A percentile compares a stretch with the other conserved stretches of the same genome.
Conservation (phyloP, 2,888 invertebrate species). For the Drosophila tanythrix region DNA sequence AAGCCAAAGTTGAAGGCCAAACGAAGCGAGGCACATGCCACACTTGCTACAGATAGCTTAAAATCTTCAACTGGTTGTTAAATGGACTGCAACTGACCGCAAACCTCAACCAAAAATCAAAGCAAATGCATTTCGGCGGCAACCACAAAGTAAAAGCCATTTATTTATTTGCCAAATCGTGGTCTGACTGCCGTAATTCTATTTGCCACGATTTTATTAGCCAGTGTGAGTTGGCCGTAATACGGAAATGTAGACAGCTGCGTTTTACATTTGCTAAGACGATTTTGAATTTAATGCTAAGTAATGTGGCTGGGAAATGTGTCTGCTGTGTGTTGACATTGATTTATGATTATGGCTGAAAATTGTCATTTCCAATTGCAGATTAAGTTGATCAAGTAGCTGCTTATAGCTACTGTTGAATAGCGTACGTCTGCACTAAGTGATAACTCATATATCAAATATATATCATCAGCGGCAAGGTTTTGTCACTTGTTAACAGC, state of each 20-base stretch:
- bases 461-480: neutral
- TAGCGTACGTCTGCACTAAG: neutral
- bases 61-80: slow-evolving; percentile 17
- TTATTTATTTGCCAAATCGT: slow-evolving; percentile 61
- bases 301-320: slow-evolving; percentile 50
- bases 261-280: slow-evolving; percentile 51
- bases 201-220: slow-evolving; percentile 21
- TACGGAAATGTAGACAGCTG: slow-evolving; percentile 67
- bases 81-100: slow-evolving; percentile 30
- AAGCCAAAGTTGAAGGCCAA: slow-evolving; percentile 63
- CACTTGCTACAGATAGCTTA: slow-evolving; percentile 5
- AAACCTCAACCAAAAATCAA: slow-evolving; percentile 52
- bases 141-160: slow-evolving; percentile 57
- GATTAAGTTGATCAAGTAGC: slow-evolving; percentile 9
- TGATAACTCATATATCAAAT: neutral
- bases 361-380: slow-evolving; percentile 30
- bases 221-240: slow-evolving; percentile 34
- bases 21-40: neutral
- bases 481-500: neutral
- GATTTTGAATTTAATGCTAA: slow-evolving; percentile 36
- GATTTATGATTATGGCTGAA: slow-evolving; percentile 40
- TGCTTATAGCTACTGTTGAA: neutral
- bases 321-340: slow-evolving; percentile 39
- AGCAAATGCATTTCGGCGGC: slow-evolving; percentile 57
- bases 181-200: slow-evolving; percentile 25